Percentiles rank a stretch among this genome's conserved stretches.
These are phyloP conservation scores for Paramormyrops kingsleyae DNA, from an alignment of 2,113 vertebrate genomes.

Conservation along the genomic window DNA sequence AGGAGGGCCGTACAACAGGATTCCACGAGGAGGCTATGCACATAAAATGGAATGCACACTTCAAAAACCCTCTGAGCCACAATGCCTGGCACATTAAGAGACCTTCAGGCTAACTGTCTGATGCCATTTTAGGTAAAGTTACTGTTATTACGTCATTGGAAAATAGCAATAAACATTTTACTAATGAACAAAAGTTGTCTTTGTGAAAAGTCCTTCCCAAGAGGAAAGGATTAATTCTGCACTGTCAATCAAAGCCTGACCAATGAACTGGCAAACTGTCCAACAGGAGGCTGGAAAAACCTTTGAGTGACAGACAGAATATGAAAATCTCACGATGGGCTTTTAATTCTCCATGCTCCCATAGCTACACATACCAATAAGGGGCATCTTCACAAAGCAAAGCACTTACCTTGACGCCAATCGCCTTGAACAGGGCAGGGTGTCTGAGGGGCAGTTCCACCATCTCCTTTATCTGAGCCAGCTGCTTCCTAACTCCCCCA, in stretches of 20 bases:
- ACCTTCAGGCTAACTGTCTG: neutral
- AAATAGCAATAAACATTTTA: neutral
- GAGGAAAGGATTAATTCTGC: neutral
- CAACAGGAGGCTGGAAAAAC: neutral
- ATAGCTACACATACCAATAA: neutral
- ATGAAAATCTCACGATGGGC: neutral
- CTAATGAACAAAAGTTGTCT: neutral
- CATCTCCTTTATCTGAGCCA: slow-evolving; percentile 98
- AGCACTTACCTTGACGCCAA: slow-evolving; percentile 84
- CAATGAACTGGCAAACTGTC: neutral
- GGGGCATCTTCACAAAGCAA: neutral
- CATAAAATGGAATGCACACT: slow-evolving; percentile 1
- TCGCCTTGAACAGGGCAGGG: slow-evolving; percentile 94
- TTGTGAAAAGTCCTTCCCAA: neutral
- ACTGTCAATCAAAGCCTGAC: neutral
- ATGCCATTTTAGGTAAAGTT: neutral
- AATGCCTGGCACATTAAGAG: neutral
- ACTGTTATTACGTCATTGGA: neutral
- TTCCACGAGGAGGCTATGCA: slow-evolving; percentile 87
- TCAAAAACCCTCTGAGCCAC: neutral
- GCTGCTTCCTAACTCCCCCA: slow-evolving; percentile 91
- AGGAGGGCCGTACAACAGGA: slow-evolving; percentile 91
- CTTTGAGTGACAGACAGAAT: neutral
- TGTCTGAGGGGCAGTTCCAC: slow-evolving; percentile 93
- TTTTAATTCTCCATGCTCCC: neutral